A percentile compares a stretch with the other conserved stretches of the same genome.
Evolutionary conservation across 2,797 vertebrate genomes (phyloP).

Genomic region (Cyprinodon diabolis): DNA sequence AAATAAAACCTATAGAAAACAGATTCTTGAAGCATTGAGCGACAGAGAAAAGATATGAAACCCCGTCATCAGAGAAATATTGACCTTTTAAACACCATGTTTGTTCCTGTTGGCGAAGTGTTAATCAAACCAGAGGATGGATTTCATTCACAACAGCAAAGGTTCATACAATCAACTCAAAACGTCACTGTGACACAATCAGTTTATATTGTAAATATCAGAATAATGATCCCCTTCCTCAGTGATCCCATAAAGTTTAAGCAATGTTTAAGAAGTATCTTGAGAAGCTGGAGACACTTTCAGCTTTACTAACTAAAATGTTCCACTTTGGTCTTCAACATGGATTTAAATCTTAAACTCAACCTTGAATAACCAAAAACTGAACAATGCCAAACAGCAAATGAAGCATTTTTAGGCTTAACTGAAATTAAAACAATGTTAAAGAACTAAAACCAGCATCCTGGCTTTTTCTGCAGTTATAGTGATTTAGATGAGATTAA

Average conservation of each 20-base stretch:
- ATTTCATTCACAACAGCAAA: slow-evolving; percentile 21
- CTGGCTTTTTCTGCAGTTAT: slow-evolving; percentile 19
- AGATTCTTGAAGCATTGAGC: slow-evolving; percentile 49
- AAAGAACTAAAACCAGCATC: slow-evolving; percentile 5
- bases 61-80: slow-evolving; percentile 4
- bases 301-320: neutral
- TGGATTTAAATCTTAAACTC: slow-evolving; percentile 7
- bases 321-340: neutral
- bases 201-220: slow-evolving; percentile 47
- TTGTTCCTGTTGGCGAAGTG: slow-evolving; percentile 11
- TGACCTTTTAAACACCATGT: neutral
- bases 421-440: neutral
- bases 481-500: slow-evolving; percentile 13
- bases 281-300: neutral
- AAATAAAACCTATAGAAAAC: slow-evolving; percentile 71
- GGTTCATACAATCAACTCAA: slow-evolving; percentile 38
- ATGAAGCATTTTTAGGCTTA: neutral
- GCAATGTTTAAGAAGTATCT: slow-evolving; percentile 28
- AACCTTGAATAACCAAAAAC: neutral
- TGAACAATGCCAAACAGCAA: slow-evolving; percentile 11
- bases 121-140: slow-evolving; percentile 9
- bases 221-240: slow-evolving; percentile 36
- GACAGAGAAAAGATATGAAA: slow-evolving; percentile 18
- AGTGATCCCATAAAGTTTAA: slow-evolving; percentile 24
- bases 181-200: slow-evolving; percentile 52